phyloP scores from a whole-genome alignment of 2,888 invertebrate species.

The Stenodema calcarata region DNA sequence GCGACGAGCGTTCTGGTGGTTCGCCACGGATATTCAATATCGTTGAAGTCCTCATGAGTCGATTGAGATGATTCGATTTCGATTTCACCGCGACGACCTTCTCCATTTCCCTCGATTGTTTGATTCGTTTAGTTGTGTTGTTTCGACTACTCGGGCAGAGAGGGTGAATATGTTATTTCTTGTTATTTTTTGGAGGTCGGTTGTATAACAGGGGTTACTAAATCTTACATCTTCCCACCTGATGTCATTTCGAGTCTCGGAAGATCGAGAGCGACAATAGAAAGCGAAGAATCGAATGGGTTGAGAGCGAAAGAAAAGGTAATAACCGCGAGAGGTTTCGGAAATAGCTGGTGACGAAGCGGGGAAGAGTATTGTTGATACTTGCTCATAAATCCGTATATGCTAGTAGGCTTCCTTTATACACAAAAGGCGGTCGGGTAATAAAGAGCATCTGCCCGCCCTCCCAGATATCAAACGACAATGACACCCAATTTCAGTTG shows the following conservation, averaged over 20 bases:
- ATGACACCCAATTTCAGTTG: conserved; percentile 24
- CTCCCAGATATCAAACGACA: conserved; percentile 28
- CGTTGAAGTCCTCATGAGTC: too few species aligned
- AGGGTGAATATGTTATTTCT: too few species aligned
- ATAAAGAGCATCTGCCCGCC: conserved; percentile 14
- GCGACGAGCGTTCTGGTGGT: too few species aligned
- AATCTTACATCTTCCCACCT: background rate
- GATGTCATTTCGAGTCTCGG: background rate
- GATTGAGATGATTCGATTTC: too few species aligned
- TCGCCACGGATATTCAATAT: too few species aligned
- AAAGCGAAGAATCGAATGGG: background rate
- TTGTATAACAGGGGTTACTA: background rate
- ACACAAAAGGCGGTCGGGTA: background rate
- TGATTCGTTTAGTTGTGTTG: too few species aligned
- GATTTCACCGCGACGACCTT: too few species aligned
- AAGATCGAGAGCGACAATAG: background rate
- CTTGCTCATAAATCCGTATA: conserved; percentile 17
- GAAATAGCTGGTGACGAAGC: background rate
- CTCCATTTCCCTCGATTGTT: too few species aligned
- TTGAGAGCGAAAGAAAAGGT: background rate
- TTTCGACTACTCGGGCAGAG: too few species aligned
- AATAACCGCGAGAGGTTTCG: background rate
- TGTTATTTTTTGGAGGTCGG: too few species aligned
- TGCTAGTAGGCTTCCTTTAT: background rate
- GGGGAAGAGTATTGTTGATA: background rate